Conservation (phyloP, 2,888 invertebrate species). For the Micropterix aruncella region DNA sequence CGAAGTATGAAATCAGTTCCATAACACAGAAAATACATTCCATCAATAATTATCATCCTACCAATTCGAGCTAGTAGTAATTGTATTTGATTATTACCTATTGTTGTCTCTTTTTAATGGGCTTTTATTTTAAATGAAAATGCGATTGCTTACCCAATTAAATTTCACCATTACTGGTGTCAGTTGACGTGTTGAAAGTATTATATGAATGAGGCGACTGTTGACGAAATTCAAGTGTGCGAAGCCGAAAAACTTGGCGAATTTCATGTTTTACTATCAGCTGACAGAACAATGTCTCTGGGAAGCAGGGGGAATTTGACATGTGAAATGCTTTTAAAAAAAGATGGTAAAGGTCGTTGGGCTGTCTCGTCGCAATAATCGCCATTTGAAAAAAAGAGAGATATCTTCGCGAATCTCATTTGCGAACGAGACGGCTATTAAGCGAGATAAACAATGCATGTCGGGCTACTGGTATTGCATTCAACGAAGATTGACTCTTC, state of each 20-base stretch:
- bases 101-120: no score
- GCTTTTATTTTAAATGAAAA: no score
- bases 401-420: no score
- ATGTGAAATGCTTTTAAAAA: neutral
- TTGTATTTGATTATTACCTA: no score
- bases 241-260: neutral
- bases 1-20: no score
- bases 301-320: neutral
- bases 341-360: neutral
- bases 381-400: neutral
- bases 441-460: neutral
- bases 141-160: no score
- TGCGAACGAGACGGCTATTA: no score
- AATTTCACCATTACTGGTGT: no score
- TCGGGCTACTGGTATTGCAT: neutral
- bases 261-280: neutral
- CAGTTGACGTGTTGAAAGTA: neutral
- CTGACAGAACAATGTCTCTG: neutral
- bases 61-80: no score
- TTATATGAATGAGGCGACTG: neutral
- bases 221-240: neutral
- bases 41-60: no score
- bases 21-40: no score
- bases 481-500: neutral
- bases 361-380: neutral